phyloP scores from a whole-genome alignment of 2,888 invertebrate species.

The Herminia tarsipennalis region DNA sequence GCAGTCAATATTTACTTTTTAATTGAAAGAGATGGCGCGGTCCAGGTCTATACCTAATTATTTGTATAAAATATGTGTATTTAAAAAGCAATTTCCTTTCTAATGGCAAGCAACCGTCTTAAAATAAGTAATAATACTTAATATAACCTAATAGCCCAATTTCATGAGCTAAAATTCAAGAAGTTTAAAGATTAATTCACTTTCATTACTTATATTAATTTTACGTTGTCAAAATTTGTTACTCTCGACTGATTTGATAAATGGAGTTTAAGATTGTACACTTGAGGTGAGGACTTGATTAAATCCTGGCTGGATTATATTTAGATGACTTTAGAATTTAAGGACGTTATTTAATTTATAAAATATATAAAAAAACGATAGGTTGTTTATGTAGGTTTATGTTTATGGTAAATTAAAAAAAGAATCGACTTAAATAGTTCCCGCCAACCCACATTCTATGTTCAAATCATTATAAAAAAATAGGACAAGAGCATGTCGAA shows the following conservation, averaged over 20 bases:
- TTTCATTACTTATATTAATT: constrained; percentile 6
- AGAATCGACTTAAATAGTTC: too few species aligned
- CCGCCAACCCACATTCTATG: too few species aligned
- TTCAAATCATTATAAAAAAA: too few species aligned
- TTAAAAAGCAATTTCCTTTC: neutral
- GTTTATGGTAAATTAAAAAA: too few species aligned
- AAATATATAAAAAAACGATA: too few species aligned
- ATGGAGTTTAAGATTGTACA: neutral
- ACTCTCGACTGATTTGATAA: constrained; percentile 3
- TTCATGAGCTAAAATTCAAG: constrained; percentile 2
- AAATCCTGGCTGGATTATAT: neutral
- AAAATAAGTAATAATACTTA: neutral
- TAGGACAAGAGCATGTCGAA: too few species aligned
- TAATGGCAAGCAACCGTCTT: neutral
- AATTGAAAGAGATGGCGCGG: neutral
- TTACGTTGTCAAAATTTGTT: constrained; percentile 12
- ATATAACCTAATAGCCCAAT: constrained; percentile 4
- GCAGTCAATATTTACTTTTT: too few species aligned
- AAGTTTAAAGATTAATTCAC: constrained; percentile 8
- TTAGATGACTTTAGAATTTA: too few species aligned
- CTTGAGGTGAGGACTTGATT: constrained; percentile 1
- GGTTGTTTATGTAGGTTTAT: too few species aligned
- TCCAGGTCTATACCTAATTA: neutral
- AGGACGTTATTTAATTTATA: too few species aligned
- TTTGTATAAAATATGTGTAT: neutral